phyloP scores from a whole-genome alignment of 2,888 invertebrate species.

The Anorthoa munda region DNA sequence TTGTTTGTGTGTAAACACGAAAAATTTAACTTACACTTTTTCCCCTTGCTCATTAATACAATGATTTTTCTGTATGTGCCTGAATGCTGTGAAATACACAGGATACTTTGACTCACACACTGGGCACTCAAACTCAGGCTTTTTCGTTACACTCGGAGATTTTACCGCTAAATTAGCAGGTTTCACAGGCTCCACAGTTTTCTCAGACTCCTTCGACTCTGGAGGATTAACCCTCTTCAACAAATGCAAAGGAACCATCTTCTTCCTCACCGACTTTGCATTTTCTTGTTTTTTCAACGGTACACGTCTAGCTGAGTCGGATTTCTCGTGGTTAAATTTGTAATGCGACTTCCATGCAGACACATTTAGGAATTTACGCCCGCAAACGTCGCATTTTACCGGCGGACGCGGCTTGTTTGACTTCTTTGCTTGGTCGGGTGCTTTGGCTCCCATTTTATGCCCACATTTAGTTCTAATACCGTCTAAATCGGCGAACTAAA shows the following conservation, averaged over 20 bases:
- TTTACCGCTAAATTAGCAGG: conserved; percentile 22
- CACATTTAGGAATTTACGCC: conserved; percentile 71
- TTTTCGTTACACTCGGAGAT: conserved; percentile 33
- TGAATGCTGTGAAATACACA: conserved; percentile 76
- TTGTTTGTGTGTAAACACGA: conserved; percentile 18
- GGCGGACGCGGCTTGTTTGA: conserved; percentile 71
- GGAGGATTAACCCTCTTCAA: conserved; percentile 42
- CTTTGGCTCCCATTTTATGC: conserved; percentile 77
- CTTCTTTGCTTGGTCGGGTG: conserved; percentile 71
- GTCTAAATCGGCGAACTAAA: conserved; percentile 10
- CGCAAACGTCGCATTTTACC: conserved; percentile 78
- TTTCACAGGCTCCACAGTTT: conserved; percentile 26
- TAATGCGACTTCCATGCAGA: conserved; percentile 76
- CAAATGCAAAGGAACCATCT: conserved; percentile 33
- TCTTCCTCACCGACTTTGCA: conserved; percentile 27
- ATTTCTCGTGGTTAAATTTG: conserved; percentile 63
- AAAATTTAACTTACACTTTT: conserved; percentile 75
- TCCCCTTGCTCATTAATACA: conserved; percentile 69
- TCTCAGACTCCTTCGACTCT: conserved; percentile 6
- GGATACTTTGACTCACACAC: conserved; percentile 73
- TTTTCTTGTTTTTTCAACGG: conserved; percentile 38
- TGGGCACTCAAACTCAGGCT: conserved; percentile 80
- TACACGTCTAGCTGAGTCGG: conserved; percentile 37
- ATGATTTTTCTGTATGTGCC: conserved; percentile 82
- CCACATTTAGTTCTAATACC: conserved; percentile 47